These are phyloP conservation scores for Synaphobranchus kaupii DNA, from an alignment of 2,797 vertebrate genomes.

Conservation along the genomic window DNA sequence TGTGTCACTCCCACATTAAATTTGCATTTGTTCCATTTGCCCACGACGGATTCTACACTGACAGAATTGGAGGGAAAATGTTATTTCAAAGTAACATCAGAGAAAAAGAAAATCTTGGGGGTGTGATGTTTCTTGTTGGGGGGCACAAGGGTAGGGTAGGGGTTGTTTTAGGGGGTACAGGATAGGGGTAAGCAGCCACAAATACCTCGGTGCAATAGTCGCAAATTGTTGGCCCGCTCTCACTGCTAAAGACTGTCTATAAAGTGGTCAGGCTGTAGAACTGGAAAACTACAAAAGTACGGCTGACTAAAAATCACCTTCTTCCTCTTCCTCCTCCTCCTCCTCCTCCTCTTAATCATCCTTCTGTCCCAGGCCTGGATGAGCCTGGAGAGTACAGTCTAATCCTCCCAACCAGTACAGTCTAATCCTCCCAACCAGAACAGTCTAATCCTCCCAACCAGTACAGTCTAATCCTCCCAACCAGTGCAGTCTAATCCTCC, in stretches of 20 bases:
- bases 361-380: constrained; percentile 14
- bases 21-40: neutral
- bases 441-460: too few species aligned
- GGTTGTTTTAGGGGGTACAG: neutral
- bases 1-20: neutral
- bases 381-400: constrained; percentile 12
- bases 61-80: neutral
- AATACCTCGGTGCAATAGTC: neutral
- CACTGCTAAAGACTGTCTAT: neutral
- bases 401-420: neutral
- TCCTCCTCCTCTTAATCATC: neutral
- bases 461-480: neutral
- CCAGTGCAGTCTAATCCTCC: too few species aligned
- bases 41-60: neutral
- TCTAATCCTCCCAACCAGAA: neutral
- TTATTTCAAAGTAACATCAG: neutral
- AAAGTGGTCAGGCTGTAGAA: neutral
- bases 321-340: neutral
- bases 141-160: neutral
- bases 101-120: neutral
- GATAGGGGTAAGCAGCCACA: neutral
- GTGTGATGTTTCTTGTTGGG: neutral
- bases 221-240: neutral
- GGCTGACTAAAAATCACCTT: neutral
- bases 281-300: neutral